phyloP scores from a whole-genome alignment of 2,113 vertebrate genomes.

The Tragulus kanchil region DNA sequence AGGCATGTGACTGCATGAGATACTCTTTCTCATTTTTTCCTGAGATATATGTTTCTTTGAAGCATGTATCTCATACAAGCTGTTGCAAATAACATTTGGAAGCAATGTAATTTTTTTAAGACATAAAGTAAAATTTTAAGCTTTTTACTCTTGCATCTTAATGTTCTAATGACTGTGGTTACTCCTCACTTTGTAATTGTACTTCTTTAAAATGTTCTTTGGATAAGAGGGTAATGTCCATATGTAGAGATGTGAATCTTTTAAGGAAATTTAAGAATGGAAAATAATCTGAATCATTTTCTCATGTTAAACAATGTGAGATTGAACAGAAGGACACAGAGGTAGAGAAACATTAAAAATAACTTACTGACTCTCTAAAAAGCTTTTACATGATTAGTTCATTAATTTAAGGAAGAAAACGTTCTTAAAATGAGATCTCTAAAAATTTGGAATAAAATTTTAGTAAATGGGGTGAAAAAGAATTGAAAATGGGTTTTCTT shows the following conservation, averaged over 20 bases:
- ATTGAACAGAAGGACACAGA: not conserved
- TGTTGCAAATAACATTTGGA: not conserved
- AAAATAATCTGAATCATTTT: not conserved
- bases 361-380: not conserved
- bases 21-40: slow-evolving; percentile 1
- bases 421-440: slow-evolving; percentile 26
- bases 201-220: not conserved
- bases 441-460: slow-evolving; percentile 12
- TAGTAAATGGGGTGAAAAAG: not conserved
- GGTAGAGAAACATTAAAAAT: not conserved
- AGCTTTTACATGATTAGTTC: not conserved
- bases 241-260: not conserved
- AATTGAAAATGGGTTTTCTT: not conserved
- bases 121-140: not conserved
- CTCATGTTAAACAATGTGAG: not conserved
- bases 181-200: not conserved
- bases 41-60: not conserved
- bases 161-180: not conserved
- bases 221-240: not conserved
- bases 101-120: slow-evolving; percentile 1
- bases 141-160: not conserved
- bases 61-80: not conserved
- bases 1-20: not conserved
- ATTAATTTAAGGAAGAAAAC: not conserved
- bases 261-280: not conserved